Base-by-base conservation (phyloP, 2,797 vertebrate genomes). In the Cetoscarus ocellatus region DNA sequence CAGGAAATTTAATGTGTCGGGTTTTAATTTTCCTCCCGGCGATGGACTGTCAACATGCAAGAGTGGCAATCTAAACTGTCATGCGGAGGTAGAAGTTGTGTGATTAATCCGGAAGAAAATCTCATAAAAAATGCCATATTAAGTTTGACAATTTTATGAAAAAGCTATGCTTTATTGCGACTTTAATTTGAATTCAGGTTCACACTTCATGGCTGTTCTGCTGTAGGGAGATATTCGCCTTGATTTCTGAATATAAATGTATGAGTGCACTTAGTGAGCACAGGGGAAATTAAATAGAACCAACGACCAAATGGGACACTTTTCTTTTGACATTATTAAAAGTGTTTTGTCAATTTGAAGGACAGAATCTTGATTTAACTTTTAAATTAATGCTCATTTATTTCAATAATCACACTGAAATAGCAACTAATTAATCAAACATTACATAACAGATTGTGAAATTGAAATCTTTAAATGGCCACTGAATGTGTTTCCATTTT, bases 21-120 rank as follows among this genome's bases (percentile, higher is more conserved):
- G 48, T 44, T 82, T 84, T 86, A 72, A 86, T 90, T 90, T 82
- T 85, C 73, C 69, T 65, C 51, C 62, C 39, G 82, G 72, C 45
- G 48, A 77, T 67, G 42, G 73, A 68, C 87, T 91, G 90, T 85
- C 86, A 88, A 76, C 77, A 70, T 67, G 67, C 48, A 77, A 77
- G 48, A 65, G 56, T 55, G 45, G 77, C 77, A 88, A 88, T 88
- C 68, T 38, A 11, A 82, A 35, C 67, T 7, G 47, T 15, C 51
- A 77, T 45, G 62, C 36, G 27, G 62, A 75, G 77, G 70, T 38
- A 44, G 67, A 75, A 75, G 61, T 43, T 43, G n/a, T 51, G 61
- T 39, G 50, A 83, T 80, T 80, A 79, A 79, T 83, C 52, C 61
- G 17, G 38, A 51, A 18, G 47, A 69, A 71, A 80, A 75, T 70